Base-by-base conservation (phyloP, 2,113 vertebrate genomes). In the Aegotheles bennettii region DNA sequence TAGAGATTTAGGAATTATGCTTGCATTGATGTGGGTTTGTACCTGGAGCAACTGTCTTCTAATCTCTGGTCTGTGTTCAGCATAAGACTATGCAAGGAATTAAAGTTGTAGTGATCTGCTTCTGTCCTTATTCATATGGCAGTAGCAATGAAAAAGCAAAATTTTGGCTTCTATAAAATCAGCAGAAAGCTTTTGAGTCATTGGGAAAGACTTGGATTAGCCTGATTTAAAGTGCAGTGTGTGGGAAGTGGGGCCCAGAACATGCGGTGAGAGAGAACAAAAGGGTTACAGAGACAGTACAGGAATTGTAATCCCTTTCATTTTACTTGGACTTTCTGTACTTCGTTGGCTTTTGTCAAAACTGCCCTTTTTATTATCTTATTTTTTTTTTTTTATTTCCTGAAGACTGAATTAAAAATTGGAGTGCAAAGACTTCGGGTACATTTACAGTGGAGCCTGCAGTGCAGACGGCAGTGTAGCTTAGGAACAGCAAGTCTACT, bases 391-490 rank as follows among this genome's bases (percentile, higher is more conserved):
- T 14, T 29, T 4, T 2, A 6, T 3, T 4, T 13, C 7, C 10
- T 53, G 9, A 16, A 25, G 9, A 47, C 36, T 42, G 71, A 79
- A 69, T 51, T 65, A 33, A 82, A 85, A 50, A 10, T 13, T 57
- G 35, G 78, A 26, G 64, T n/a, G 35, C 56, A 53, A 75, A 67
- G 85, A 33, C 68, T 80, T 75, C 5, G 40, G 56, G 33, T 89
- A 0, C 64, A n/a, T 84, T 94, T 81, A 15, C 73, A 80, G 6
- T 16, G 68, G 38, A 50, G 56, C 51, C 96, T 92, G 94, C 95
- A 94, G 89, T 96, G 96, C 96, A 97, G 96, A 19, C 81, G 87
- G 89, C 96, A 95, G 24, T 96, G 96, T 94, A 97, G 95, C 56
- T 81, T 24, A 4, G 56, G 40, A 87, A 56, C 0, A 0, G 16